Evolutionary conservation across 2,888 invertebrate species (phyloP).

Genomic region (Penaeus monodon): DNA sequence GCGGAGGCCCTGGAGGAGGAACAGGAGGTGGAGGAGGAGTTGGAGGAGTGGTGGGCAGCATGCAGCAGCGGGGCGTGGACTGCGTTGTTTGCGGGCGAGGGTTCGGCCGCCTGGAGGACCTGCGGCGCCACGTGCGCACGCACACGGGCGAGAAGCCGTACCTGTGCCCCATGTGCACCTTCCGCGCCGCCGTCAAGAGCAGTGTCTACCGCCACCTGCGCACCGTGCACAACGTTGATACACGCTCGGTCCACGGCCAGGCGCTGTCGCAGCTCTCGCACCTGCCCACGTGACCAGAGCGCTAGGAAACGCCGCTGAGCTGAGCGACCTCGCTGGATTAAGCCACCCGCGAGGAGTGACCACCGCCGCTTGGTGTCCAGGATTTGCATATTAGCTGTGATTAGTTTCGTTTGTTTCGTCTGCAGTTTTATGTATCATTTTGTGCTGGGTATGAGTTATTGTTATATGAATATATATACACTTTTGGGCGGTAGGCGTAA

Average conservation of each 20-base stretch:
- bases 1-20: neutral
- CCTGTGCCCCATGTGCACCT: slow-evolving; percentile 62
- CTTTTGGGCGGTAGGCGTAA: too few relatives aligned
- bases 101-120: slow-evolving; percentile 54
- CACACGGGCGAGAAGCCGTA: slow-evolving; percentile 63
- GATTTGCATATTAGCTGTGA: too few relatives aligned
- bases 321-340: too few relatives aligned
- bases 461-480: too few relatives aligned
- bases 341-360: too few relatives aligned
- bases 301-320: neutral
- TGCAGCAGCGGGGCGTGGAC: slow-evolving; percentile 25
- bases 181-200: slow-evolving; percentile 54
- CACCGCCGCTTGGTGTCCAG: too few relatives aligned
- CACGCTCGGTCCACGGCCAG: slow-evolving; percentile 13
- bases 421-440: too few relatives aligned
- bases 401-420: too few relatives aligned
- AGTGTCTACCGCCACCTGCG: slow-evolving; percentile 62
- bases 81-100: slow-evolving; percentile 52
- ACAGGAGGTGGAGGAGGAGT: neutral
- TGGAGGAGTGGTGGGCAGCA: slow-evolving; percentile 15
- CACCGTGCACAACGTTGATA: slow-evolving; percentile 49
- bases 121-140: slow-evolving; percentile 65
- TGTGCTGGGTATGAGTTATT: too few relatives aligned
- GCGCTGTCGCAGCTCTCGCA: neutral
- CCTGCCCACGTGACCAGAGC: slow-evolving; percentile 18